Evolutionary conservation across 2,113 vertebrate species (phyloP), one percentile per base, ranked within the genome.

Genomic region (Dinomys branickii): DNA sequence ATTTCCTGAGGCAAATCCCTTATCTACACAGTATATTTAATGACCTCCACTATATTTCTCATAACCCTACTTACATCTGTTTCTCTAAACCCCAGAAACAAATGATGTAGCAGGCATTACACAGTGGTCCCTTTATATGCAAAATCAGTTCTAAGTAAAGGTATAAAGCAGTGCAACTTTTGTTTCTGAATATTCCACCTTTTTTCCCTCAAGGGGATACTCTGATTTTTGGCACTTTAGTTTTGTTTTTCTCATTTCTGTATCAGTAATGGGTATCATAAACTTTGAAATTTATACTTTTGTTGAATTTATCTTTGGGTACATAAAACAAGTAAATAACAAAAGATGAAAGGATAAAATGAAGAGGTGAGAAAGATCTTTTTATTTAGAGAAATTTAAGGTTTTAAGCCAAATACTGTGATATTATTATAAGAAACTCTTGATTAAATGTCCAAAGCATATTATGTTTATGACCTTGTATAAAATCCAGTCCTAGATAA

Each of bases 11-110:
- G 54, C 78, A 52, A 24, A 81, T 47, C 92, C 78, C 47, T 88
- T 93, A 96, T 84, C 82, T 88, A 84, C 86, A 59, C 14, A 90
- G 35, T 69, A 3, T 69, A 38, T 26, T 90, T 87, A 33, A 56
- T 50, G 54, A 16, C 33, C 47, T 77, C 0, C 28, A 67, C 61
- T 11, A 11, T 38, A 20, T 84, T 94, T 88, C 26, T 77, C 26
- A 77, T 19, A 61, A 63, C 20, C 41, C 8, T 24, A 38, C 7
- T 65, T 26, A 38, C 4, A 1, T 73, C 14, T 80, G 16, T 56
- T 83, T 86, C 20, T 59, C 38, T 78, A n/a, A 92, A 89, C 17
- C 17, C n/a, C 44, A 78, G 63, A 81, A 10, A 28, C 28, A 83
- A 58, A 47, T 75, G 41, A 69, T 69, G 24, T 26, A 33, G 26